Conservation (phyloP, 1,140 invertebrate species). For the Drosophila pectinifera region DNA sequence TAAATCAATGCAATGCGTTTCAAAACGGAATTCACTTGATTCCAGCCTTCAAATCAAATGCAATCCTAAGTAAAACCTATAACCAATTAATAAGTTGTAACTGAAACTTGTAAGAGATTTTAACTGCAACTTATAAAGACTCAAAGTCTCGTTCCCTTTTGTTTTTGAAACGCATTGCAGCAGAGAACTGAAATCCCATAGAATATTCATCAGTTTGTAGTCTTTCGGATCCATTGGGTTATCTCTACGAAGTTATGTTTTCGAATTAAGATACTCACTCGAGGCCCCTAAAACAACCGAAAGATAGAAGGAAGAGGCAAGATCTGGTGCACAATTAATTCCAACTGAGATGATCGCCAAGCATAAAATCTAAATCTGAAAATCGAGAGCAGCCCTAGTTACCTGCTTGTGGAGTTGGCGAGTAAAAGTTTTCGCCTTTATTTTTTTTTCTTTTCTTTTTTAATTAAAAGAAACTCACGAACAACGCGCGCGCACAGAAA, state of each 20-base stretch:
- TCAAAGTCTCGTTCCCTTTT: too few species aligned
- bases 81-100: too few species aligned
- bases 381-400: slow-evolving; percentile 78
- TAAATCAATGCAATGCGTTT: slow-evolving; percentile 2
- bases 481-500: slow-evolving; percentile 39
- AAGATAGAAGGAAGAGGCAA: slow-evolving; percentile 1
- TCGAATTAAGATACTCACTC: slow-evolving; percentile 13
- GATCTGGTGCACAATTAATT: slow-evolving; percentile 52
- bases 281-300: slow-evolving; percentile 7
- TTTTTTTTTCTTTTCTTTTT: slow-evolving; percentile 31
- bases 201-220: slow-evolving; percentile 17
- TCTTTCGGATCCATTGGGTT: not conserved
- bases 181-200: not conserved
- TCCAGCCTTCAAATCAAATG: not conserved
- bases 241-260: slow-evolving; percentile 14
- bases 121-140: too few species aligned
- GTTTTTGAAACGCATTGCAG: slow-evolving; percentile 22
- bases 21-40: not conserved
- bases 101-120: too few species aligned
- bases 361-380: slow-evolving; percentile 82
- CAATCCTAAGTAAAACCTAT: not conserved
- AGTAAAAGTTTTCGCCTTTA: slow-evolving; percentile 81
- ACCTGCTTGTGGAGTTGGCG: slow-evolving; percentile 66
- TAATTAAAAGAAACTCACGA: slow-evolving; percentile 83
- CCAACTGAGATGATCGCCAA: slow-evolving; percentile 70